Conservation (phyloP, 2,113 vertebrate genomes). For the Clinocottus analis region DNA sequence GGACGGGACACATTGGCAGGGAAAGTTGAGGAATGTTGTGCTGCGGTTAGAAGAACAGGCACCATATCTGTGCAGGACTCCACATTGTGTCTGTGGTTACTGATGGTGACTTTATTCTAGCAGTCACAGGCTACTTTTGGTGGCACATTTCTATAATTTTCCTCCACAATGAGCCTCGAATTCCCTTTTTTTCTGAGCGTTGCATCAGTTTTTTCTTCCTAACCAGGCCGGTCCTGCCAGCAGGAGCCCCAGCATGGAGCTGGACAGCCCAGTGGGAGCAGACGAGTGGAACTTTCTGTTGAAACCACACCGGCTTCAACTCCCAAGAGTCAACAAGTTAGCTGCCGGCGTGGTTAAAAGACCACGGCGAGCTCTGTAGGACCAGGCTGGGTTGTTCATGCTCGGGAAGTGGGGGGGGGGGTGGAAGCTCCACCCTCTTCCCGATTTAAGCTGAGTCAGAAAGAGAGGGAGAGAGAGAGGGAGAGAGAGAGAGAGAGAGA, state of each 20-base stretch:
- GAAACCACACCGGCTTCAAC: not conserved
- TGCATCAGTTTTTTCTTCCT: constrained; percentile 3
- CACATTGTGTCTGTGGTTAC: not conserved
- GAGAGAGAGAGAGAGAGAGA: constrained; percentile 58
- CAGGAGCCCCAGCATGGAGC: not conserved
- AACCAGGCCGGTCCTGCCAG: not conserved
- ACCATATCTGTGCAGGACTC: not conserved
- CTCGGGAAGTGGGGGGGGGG: constrained; percentile 35
- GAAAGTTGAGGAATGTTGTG: not conserved
- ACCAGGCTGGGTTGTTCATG: constrained; percentile 37
- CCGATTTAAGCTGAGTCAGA: constrained; percentile 78
- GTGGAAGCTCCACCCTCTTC: constrained; percentile 63
- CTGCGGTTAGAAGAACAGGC: not conserved
- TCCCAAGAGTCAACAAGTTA: constrained; percentile 39
- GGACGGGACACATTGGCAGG: not conserved
- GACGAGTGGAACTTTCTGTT: not conserved
- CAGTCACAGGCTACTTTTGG: not conserved
- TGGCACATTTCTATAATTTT: not conserved
- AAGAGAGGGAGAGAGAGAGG: constrained; percentile 57
- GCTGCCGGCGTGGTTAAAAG: constrained; percentile 37
- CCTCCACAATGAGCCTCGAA: not conserved
- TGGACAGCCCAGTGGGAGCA: not conserved
- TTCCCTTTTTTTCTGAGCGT: not conserved
- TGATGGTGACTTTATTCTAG: not conserved
- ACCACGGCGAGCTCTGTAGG: constrained; percentile 29